phyloP scores from a whole-genome alignment of 2,113 vertebrate species.

The Bufo bufo region DNA sequence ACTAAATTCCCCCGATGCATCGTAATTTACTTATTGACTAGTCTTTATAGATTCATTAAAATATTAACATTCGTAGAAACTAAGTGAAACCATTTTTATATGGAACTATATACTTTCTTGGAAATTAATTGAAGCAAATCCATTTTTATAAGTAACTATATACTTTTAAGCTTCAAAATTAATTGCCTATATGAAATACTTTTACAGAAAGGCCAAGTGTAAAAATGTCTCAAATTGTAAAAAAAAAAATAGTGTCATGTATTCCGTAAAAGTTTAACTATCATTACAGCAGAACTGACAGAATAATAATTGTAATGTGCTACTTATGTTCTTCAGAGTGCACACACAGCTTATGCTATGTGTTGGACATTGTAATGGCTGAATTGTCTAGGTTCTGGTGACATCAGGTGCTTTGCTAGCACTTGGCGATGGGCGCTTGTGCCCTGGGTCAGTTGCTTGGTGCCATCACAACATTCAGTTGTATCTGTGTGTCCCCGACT shows the following conservation, averaged over 20 bases:
- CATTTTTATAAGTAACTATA: constrained; percentile 25
- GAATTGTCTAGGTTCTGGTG: background rate
- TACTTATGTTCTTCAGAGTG: background rate
- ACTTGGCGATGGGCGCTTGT: background rate
- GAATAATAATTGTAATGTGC: background rate
- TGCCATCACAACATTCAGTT: background rate
- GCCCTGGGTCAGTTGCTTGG: background rate
- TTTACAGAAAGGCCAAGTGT: constrained; percentile 43
- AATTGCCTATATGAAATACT: constrained; percentile 47
- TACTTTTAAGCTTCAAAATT: constrained; percentile 36
- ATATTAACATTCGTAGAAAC: constrained; percentile 46
- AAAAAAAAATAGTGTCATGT: constrained; percentile 17
- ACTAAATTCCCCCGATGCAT: constrained; percentile 28
- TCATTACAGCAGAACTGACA: background rate
- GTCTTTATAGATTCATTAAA: constrained; percentile 51
- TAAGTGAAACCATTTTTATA: constrained; percentile 37
- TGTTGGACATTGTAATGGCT: background rate
- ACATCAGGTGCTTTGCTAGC: background rate
- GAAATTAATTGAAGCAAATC: constrained; percentile 51
- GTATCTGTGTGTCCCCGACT: background rate
- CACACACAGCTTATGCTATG: no score
- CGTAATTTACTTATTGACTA: constrained; percentile 49
- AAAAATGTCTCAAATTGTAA: background rate
- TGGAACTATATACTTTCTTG: constrained; percentile 9
- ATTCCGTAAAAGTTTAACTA: constrained; percentile 22